Evolutionary conservation across 2,113 vertebrate genomes (phyloP).

Genomic region (Neogobius melanostomus): DNA sequence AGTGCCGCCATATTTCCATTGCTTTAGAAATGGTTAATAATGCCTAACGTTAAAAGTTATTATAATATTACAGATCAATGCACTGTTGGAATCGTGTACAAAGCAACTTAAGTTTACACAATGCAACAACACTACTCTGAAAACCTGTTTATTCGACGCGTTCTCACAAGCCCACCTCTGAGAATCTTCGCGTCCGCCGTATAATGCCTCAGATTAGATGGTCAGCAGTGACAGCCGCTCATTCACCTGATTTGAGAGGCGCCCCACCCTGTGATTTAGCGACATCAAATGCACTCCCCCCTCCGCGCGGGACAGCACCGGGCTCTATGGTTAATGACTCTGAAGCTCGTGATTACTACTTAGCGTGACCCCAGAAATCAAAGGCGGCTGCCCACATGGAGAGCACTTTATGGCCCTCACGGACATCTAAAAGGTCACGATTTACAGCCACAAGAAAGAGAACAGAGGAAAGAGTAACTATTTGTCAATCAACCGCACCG

Average conservation of each 20-base stretch:
- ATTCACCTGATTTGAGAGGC: slow-evolving; percentile 59
- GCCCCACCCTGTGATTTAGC: slow-evolving; percentile 65
- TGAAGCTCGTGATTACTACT: slow-evolving; percentile 58
- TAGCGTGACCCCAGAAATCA: slow-evolving; percentile 56
- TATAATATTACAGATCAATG: no score
- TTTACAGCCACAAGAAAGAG: slow-evolving; percentile 31
- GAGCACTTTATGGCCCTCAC: slow-evolving; percentile 41
- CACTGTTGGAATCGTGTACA: no score
- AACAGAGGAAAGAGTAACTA: slow-evolving; percentile 1
- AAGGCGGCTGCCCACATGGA: slow-evolving; percentile 61
- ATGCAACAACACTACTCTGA: no score
- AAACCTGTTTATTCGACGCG: no score
- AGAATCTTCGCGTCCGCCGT: not conserved
- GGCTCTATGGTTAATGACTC: slow-evolving; percentile 55
- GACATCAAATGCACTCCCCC: slow-evolving; percentile 49
- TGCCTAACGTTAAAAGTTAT: no score
- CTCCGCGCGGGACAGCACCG: slow-evolving; percentile 41
- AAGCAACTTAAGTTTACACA: no score
- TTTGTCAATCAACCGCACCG: slow-evolving; percentile 8
- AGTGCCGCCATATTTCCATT: no score
- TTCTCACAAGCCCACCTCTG: no score
- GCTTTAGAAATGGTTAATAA: no score
- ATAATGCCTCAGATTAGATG: slow-evolving; percentile 16
- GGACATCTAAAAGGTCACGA: slow-evolving; percentile 45
- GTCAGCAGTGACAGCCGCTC: slow-evolving; percentile 57